Evolutionary conservation across 2,113 vertebrate species (phyloP).

Genomic region (Tautogolabrus adspersus): DNA sequence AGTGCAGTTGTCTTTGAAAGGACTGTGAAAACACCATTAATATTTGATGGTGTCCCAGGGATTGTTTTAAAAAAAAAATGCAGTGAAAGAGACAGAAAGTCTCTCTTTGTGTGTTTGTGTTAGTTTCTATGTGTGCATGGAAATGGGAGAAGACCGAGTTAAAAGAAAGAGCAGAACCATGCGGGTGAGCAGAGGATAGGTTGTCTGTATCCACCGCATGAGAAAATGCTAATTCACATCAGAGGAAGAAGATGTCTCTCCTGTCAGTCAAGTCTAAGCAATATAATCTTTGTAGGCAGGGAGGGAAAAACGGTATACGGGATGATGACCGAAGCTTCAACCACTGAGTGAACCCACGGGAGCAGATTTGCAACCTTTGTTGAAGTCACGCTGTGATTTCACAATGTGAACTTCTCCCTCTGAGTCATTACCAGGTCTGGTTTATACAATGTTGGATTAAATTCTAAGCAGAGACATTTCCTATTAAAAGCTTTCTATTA

Average conservation of each 20-base stretch:
- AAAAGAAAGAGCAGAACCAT: not conserved
- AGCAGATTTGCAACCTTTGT: slow-evolving; percentile 37
- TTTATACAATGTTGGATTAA: slow-evolving; percentile 64
- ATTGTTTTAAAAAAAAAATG: slow-evolving; percentile 59
- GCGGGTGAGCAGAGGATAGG: slow-evolving; percentile 17
- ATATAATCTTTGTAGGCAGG: slow-evolving; percentile 46
- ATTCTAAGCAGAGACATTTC: slow-evolving; percentile 56
- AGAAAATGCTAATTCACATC: slow-evolving; percentile 54
- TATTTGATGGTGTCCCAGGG: slow-evolving; percentile 54
- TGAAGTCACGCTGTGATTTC: slow-evolving; percentile 7
- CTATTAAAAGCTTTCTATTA: slow-evolving; percentile 65
- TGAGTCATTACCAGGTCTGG: slow-evolving; percentile 39
- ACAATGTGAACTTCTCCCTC: slow-evolving; percentile 10
- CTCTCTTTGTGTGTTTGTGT: not conserved
- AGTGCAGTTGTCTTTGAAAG: slow-evolving; percentile 20
- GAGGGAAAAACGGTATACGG: not conserved
- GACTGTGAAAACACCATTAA: slow-evolving; percentile 53
- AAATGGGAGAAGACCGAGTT: not conserved
- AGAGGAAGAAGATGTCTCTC: not conserved
- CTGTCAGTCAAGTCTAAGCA: slow-evolving; percentile 33
- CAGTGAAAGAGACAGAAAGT: slow-evolving; percentile 13
- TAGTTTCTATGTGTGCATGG: not conserved
- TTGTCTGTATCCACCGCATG: slow-evolving; percentile 37
- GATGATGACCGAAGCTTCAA: slow-evolving; percentile 25
- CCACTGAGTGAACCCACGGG: slow-evolving; percentile 6